Evolutionary conservation across 2,888 invertebrate species (phyloP), one percentile per base, ranked within the genome.

Genomic region (Plemyria rubiginata): DNA sequence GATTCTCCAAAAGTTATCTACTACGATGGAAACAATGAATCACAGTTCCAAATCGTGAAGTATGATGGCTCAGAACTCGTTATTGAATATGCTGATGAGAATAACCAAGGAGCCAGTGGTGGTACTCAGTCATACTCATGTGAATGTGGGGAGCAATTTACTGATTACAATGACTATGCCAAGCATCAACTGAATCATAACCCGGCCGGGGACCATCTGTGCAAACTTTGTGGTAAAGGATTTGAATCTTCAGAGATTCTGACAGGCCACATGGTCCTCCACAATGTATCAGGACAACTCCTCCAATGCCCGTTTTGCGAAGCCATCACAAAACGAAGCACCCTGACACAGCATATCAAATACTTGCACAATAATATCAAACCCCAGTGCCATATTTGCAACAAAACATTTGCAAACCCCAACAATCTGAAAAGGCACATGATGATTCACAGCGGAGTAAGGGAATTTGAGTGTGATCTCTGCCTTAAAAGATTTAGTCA

Each of bases 351-450:
- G 56, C 93, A 93, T 66, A 93, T 93, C 32, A 93, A 93, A 71
- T 90, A 90, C 43, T 82, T 83, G 1, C 93, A 93, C 67, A 92
- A 86, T 54, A 86, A 85, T 29, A 78, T 86, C n/a, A 91, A 90
- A 66, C 92, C 93, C 0, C 77, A 84, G 11, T 93, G 93, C 67
- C 80, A 76, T 16, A 46, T 90, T 3, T 93, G 93, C 62, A 74
- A 74, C 0, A 93, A 93, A 66, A 91, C 93, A 12, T 93, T 93
- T 77, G 93, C 93, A 0, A 93, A 92, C 69, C 88, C 89, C 0
- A 91, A 92, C 66, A 93, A 93, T 65, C 76, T 93, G 16, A 93
- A 92, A 76, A 86, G 93, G 0, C 93, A 93, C 70, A 90, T 92
- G 89, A 88, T 90, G 87, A 93, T 92, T 7, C 93, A 93, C 62